Percentiles rank a stretch among this genome's conserved stretches.
phyloP scores from a whole-genome alignment of 2,797 vertebrate genomes.

The Emydoidea blandingii region DNA sequence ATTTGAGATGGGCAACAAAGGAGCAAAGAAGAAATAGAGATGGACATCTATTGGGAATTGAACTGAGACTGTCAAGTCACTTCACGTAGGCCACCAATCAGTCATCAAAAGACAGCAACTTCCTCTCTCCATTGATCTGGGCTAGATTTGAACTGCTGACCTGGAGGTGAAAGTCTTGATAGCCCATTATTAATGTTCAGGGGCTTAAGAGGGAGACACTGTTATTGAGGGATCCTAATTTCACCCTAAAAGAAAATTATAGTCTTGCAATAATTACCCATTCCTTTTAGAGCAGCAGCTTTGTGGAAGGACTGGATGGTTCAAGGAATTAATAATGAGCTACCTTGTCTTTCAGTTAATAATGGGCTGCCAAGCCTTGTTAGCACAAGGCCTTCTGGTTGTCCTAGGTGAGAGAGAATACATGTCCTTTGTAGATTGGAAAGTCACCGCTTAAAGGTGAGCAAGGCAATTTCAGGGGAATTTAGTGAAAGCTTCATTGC shows the following conservation, averaged over 20 bases:
- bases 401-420: background rate
- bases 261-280: background rate
- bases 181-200: background rate
- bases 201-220: background rate
- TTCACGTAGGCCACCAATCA: fast-evolving
- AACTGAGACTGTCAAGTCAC: background rate
- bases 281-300: background rate
- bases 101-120: fast-evolving
- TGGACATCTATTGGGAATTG: background rate
- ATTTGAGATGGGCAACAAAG: fast-evolving
- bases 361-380: background rate
- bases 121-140: fast-evolving
- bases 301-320: background rate
- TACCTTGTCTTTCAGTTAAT: background rate
- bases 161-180: background rate
- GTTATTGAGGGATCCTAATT: background rate
- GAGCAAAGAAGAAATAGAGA: fast-evolving
- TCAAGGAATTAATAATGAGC: background rate
- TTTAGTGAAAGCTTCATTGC: background rate
- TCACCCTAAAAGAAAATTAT: background rate
- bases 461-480: background rate
- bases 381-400: background rate
- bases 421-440: fast-evolving
- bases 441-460: background rate
- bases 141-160: background rate